A percentile compares a stretch with the other conserved stretches of the same genome.
Conservation (phyloP, 2,888 invertebrate genomes). For the Vandiemenella viatica region DNA sequence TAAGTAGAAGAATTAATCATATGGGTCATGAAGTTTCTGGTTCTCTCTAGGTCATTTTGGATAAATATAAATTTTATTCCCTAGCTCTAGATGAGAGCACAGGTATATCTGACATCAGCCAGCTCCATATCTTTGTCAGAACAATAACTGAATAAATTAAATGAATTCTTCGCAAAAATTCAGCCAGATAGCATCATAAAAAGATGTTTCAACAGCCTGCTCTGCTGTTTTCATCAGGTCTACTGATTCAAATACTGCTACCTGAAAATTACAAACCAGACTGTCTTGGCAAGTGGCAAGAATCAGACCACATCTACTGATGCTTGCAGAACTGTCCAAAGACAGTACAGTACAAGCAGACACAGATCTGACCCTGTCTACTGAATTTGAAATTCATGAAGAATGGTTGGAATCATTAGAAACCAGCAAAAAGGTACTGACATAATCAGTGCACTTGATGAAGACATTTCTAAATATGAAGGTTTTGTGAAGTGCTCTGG, state of each 20-base stretch:
- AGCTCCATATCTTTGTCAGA: not conserved
- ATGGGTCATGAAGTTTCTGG: not conserved
- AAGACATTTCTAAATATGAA: not conserved
- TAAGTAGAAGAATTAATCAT: constrained; percentile 3
- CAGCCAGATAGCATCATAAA: no score
- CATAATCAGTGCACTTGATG: no score
- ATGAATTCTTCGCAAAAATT: no score
- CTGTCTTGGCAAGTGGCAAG: no score
- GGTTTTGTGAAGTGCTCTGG: not conserved
- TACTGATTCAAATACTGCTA: no score
- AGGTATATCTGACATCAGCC: not conserved
- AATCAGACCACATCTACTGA: no score
- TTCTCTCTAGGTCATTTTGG: not conserved
- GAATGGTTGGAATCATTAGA: not conserved
- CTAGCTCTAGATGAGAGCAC: not conserved
- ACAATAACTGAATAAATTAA: not conserved
- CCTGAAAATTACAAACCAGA: no score
- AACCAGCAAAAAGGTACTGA: not conserved
- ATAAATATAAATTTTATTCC: not conserved
- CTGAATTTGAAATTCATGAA: not conserved
- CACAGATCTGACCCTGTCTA: no score
- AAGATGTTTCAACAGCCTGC: no score
- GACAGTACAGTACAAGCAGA: no score
- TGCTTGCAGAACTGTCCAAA: no score
- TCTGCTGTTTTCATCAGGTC: no score